These are phyloP conservation scores for Phallusia fumigata DNA, from an alignment of 23 tunicate genomes.

Conservation along the genomic window DNA sequence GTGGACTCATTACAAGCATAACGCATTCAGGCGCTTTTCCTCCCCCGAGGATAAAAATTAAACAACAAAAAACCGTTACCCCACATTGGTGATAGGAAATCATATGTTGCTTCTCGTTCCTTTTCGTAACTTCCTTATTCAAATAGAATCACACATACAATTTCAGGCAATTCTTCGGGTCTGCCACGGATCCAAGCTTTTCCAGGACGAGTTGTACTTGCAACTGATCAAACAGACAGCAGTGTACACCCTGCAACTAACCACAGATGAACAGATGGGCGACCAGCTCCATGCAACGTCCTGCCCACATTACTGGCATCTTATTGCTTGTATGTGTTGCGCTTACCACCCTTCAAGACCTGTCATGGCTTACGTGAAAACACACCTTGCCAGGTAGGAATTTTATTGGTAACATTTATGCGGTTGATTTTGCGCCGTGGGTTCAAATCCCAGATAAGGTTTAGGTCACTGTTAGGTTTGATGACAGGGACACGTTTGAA, in stretches of 20 bases:
- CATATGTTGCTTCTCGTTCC: too few species aligned
- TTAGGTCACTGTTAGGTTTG: too few species aligned
- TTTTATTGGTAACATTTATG: too few species aligned
- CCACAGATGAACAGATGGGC: constrained; percentile 73
- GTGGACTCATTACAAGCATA: too few species aligned
- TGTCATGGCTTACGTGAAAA: constrained; percentile 65
- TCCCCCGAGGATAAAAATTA: too few species aligned
- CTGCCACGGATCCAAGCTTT: constrained; percentile 55
- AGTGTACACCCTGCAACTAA: constrained; percentile 56
- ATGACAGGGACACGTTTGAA: too few species aligned
- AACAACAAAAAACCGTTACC: too few species aligned
- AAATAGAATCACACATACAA: too few species aligned
- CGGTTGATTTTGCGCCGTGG: neutral
- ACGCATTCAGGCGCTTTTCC: too few species aligned
- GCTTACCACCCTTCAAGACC: constrained; percentile 86
- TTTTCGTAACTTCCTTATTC: too few species aligned
- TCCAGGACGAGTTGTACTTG: constrained; percentile 85
- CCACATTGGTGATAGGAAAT: too few species aligned
- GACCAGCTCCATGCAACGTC: constrained; percentile 83
- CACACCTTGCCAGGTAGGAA: constrained; percentile 67
- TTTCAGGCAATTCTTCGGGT: constrained; percentile 56
- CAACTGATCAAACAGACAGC: constrained; percentile 94
- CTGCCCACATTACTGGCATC: constrained; percentile 95
- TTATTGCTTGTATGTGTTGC: constrained; percentile 95
- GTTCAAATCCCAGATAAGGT: neutral